phyloP scores from a whole-genome alignment of 2,888 invertebrate species.

The Synergus umbraculus region DNA sequence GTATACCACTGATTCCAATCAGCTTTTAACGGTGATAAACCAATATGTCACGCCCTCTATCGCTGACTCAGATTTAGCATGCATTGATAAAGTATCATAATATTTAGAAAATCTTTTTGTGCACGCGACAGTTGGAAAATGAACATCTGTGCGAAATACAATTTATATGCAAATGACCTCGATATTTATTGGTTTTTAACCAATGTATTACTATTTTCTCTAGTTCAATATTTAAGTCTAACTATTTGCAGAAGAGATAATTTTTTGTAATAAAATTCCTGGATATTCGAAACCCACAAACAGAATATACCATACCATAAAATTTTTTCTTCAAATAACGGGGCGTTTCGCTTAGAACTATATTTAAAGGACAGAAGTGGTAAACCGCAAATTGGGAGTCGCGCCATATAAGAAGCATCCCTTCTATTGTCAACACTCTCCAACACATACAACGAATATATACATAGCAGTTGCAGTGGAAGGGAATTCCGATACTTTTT shows the following conservation, averaged over 20 bases:
- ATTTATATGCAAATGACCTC: too few relatives aligned
- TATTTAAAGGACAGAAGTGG: background rate
- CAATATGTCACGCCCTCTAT: too few relatives aligned
- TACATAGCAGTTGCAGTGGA: background rate
- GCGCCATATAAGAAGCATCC: background rate
- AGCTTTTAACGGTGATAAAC: too few relatives aligned
- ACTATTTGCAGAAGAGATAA: background rate
- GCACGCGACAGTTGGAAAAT: too few relatives aligned
- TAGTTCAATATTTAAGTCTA: background rate
- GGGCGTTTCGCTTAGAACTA: background rate
- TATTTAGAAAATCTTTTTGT: too few relatives aligned
- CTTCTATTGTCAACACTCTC: constrained; percentile 4
- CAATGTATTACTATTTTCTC: background rate
- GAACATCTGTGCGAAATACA: too few relatives aligned
- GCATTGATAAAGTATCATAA: too few relatives aligned
- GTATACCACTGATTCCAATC: too few relatives aligned
- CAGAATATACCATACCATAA: background rate
- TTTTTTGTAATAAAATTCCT: background rate
- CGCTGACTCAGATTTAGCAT: too few relatives aligned
- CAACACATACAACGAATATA: background rate
- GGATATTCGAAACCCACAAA: background rate
- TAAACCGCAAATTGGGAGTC: background rate
- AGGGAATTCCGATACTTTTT: constrained; percentile 10
- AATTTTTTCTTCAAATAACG: constrained; percentile 3
- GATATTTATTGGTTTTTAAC: background rate